Evolutionary conservation across 2,113 vertebrate genomes (phyloP), one percentile per base, ranked within the genome.

Genomic region (Falco punctatus): DNA sequence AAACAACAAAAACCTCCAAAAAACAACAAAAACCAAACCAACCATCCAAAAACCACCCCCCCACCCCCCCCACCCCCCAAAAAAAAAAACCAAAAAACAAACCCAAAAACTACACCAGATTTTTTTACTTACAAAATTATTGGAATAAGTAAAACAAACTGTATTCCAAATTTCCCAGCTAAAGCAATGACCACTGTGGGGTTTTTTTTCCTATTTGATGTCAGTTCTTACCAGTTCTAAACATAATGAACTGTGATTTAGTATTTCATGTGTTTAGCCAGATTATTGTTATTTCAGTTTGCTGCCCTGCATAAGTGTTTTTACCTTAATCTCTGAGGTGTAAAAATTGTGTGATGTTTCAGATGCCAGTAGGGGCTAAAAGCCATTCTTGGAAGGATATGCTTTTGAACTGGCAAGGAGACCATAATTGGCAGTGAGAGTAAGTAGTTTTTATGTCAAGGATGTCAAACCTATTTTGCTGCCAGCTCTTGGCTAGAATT

Each of bases 381-480:
- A 92, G 62, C n/a, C 64, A 62, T 94, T 94, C 61, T 92, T 81
- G 86, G 80, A 95, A 92, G 95, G 80, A 94, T 51, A 38, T 23
- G 23, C 84, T 95, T 97, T 96, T 96, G 88, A 97, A 95, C 59
- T 95, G 89, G 65, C 26, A 89, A 89, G 40, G 40, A 70, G 61
- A 91, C 40, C 77, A 23, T 96, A 97, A 95, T 19, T 95, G 90
- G 67, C 83, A 84, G 33, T 93, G 61, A 70, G 48, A 92, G 33
- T 94, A 97, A 95, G 62, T 91, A 95, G n/a, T 32, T 97, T 88
- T 95, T 95, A 87, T 97, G 86, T 97, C 91, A 96, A 97, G 81
- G 89, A 95, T 96, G 72, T 96, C 62, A 96, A 97, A 90, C n/a
- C 33, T 86, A 38, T 93, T 94, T 93, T 85, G 23, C 67, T 95